Percentiles rank a stretch among this genome's conserved stretches.
phyloP scores from a whole-genome alignment of 2,888 invertebrate genomes.

The Timema cristinae region DNA sequence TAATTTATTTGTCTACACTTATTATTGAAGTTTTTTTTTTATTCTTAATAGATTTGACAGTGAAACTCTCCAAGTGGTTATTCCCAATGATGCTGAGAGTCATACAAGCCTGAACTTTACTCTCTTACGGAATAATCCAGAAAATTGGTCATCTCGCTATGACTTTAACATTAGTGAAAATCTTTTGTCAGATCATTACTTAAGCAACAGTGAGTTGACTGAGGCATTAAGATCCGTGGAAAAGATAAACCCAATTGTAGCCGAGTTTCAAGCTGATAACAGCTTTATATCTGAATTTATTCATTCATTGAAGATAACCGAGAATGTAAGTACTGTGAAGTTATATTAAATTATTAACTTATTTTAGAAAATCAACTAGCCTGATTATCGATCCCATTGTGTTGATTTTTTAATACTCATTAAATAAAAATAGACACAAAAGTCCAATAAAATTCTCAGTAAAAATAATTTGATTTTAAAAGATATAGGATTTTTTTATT shows the following conservation, averaged over 20 bases:
- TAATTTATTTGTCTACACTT: background rate
- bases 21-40: no score
- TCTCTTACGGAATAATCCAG: slow-evolving; percentile 72
- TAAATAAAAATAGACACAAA: no score
- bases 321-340: slow-evolving; percentile 52
- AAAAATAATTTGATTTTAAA: no score
- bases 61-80: slow-evolving; percentile 56
- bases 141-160: slow-evolving; percentile 78
- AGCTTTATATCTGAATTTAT: slow-evolving; percentile 61
- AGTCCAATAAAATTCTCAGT: no score
- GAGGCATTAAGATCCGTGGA: slow-evolving; percentile 63
- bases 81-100: slow-evolving; percentile 46
- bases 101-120: slow-evolving; percentile 69
- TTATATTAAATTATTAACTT: background rate
- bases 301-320: slow-evolving; percentile 67
- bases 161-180: slow-evolving; percentile 67
- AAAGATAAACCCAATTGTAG: slow-evolving; percentile 60
- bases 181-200: slow-evolving; percentile 55
- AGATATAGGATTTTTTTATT: no score
- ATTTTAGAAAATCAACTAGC: no score
- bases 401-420: no score
- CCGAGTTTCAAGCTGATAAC: slow-evolving; percentile 67
- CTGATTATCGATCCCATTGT: no score
- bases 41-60: slow-evolving; percentile 53
- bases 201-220: slow-evolving; percentile 61